Base-by-base conservation (phyloP, 2,113 vertebrate species). In the Perca schrenkii region DNA sequence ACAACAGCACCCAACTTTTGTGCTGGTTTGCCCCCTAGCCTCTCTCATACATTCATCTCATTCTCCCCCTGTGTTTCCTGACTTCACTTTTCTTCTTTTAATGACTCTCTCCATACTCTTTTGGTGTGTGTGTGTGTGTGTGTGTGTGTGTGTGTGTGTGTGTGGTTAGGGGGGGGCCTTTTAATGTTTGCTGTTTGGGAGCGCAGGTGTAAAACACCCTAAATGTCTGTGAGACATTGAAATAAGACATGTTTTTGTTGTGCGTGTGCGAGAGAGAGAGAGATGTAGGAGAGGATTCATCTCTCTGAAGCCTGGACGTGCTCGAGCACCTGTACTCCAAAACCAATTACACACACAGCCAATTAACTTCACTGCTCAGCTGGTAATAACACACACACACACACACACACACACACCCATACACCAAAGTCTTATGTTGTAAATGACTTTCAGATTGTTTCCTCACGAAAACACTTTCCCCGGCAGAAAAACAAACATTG, bases 361-460 rank as follows among this genome's bases (percentile, higher is more conserved):
- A 34, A 34, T 34, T 34, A 34, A 34, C 34, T 34, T 34, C 34
- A 34, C 34, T 34, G 34, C 34, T 34, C 6, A 34, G 34, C 6
- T 34, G 34, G 34, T 34, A 6, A 34, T 34, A 34, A 6, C 31
- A 66, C 25, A 62, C 52, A 67, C 46, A 53, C 52, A 58, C n/a
- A 56, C 19, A 76, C 54, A 77, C 34, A 80, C 17, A 66, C 31
- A 56, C 63, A 65, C 28, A 70, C 54, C 46, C 49, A 50, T 36
- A 62, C 74, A 58, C 80, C 66, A 70, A 83, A 73, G 82, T 88
- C 58, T 81, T 83, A n/a, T 5, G 36, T 68, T 88, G 77, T 66
- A 91, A 92, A 91, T 90, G 77, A 92, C 90, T 89, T 91, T 94
- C 78, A 87, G 71, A 90, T 91, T 91, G 88, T 90, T 82, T 91